Conservation (phyloP, 2,888 invertebrate genomes). For the Dryobotodes eremita region DNA sequence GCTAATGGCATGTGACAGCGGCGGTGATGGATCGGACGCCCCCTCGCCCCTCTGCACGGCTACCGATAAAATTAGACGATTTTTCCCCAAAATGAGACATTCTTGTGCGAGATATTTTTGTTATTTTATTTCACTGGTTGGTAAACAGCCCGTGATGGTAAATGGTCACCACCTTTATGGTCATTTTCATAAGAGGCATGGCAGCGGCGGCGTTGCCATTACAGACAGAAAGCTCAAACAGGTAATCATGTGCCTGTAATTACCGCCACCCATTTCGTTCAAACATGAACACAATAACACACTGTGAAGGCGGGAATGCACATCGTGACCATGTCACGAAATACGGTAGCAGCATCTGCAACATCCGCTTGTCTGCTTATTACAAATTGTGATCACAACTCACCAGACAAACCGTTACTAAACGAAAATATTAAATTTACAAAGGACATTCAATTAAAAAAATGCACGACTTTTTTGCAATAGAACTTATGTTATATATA, state of each 20-base stretch:
- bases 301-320: too few relatives aligned
- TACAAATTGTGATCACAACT: not conserved
- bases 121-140: slow-evolving; percentile 38
- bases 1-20: slow-evolving; percentile 90
- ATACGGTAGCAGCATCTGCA: not conserved
- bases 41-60: slow-evolving; percentile 62
- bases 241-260: not conserved
- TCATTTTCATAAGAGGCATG: not conserved
- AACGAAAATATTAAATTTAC: too few relatives aligned
- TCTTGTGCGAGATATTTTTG: slow-evolving; percentile 66
- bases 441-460: too few relatives aligned
- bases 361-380: not conserved
- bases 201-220: not conserved
- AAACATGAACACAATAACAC: not conserved
- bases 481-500: too few relatives aligned
- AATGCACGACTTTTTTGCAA: too few relatives aligned
- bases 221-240: not conserved
- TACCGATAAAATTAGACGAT: slow-evolving; percentile 77
- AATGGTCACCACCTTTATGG: not conserved
- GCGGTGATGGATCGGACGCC: slow-evolving; percentile 86
- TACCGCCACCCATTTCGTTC: not conserved
- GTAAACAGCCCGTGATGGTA: not conserved
- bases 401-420: too few relatives aligned
- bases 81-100: slow-evolving; percentile 74
- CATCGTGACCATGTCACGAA: not conserved